Conservation (phyloP, 2,797 vertebrate genomes). For the Rhinogobio ventralis region DNA sequence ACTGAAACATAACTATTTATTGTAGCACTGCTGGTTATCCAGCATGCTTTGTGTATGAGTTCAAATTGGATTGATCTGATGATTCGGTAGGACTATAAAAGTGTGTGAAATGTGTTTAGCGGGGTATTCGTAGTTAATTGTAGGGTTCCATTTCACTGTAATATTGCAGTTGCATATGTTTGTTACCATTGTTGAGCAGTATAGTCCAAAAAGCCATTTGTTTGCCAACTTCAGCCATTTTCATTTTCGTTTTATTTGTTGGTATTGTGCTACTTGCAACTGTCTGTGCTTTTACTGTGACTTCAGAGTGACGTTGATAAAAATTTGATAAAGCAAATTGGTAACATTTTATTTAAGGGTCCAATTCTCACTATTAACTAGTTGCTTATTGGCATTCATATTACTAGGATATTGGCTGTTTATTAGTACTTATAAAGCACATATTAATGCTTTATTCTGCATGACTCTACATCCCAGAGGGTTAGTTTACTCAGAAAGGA, state of each 20-base stretch:
- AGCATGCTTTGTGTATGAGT: background rate
- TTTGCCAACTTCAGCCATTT: background rate
- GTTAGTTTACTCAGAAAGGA: no score
- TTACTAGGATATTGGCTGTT: background rate
- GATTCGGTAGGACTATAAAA: background rate
- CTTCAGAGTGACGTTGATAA: background rate
- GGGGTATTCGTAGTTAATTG: background rate
- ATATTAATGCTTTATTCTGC: background rate
- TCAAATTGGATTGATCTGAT: background rate
- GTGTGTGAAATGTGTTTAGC: background rate
- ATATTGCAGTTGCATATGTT: background rate
- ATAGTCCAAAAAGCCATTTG: background rate
- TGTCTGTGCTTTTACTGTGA: background rate
- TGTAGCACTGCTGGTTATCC: background rate
- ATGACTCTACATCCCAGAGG: background rate
- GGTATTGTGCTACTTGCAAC: background rate
- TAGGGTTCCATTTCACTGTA: background rate
- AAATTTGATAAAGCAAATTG: background rate
- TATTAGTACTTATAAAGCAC: background rate
- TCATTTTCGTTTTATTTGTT: background rate
- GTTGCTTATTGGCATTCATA: background rate
- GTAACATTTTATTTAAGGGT: background rate
- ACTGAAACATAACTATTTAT: slow-evolving; percentile 2
- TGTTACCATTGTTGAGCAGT: background rate
- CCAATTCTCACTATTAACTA: background rate